Evolutionary conservation across 2,113 vertebrate species (phyloP).

Genomic region (Serinus canaria): DNA sequence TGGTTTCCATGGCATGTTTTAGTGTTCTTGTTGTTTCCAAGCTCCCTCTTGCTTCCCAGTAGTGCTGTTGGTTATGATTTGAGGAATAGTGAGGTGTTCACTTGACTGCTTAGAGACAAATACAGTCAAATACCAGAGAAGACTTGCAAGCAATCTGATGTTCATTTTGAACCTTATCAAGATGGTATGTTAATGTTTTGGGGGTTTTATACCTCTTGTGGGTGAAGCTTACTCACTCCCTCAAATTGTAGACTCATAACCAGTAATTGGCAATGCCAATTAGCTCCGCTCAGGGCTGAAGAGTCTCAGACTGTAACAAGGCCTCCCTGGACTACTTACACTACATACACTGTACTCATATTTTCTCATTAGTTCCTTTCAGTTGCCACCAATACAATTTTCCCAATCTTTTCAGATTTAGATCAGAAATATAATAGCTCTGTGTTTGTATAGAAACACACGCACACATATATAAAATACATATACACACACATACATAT

Average conservation of each 20-base stretch:
- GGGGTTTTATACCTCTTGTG: constrained; percentile 58
- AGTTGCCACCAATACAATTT: constrained; percentile 78
- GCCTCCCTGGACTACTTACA: constrained; percentile 81
- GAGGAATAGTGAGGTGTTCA: not conserved
- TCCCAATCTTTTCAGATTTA: constrained; percentile 70
- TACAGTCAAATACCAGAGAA: constrained; percentile 28
- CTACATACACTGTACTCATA: constrained; percentile 72
- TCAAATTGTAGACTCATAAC: constrained; percentile 66
- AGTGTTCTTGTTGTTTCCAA: not conserved
- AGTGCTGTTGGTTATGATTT: constrained; percentile 4
- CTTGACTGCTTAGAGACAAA: constrained; percentile 2
- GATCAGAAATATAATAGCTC: constrained; percentile 60
- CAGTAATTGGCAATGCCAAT: constrained; percentile 80
- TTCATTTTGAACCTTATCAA: constrained; percentile 59
- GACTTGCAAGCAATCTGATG: constrained; percentile 4
- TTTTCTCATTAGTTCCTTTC: constrained; percentile 80
- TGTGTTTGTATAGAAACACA: not conserved
- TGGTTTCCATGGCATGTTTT: not conserved
- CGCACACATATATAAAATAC: no score
- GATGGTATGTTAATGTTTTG: constrained; percentile 46
- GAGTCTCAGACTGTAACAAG: constrained; percentile 84
- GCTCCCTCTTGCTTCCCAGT: not conserved
- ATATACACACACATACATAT: not conserved
- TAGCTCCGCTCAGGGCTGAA: constrained; percentile 77
- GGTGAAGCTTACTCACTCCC: constrained; percentile 59